Base-by-base conservation (phyloP, 35 echinoderm and acorn worm species). In the Chiridota heheva region DNA sequence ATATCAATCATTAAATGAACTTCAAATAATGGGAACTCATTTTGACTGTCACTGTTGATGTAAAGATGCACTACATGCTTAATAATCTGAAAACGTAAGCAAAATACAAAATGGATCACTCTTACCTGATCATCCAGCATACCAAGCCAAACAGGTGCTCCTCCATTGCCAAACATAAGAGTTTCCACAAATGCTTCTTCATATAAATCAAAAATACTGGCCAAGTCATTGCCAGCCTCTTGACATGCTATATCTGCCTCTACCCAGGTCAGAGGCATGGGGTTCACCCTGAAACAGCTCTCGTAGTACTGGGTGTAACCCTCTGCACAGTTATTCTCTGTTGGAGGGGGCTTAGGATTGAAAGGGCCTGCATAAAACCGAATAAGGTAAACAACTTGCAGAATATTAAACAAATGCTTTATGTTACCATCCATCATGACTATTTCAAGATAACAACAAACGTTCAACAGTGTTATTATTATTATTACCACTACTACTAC, bases 111-210 rank as follows among this genome's bases (percentile, higher is more conserved):
- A 30, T 42, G 12, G 3, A 37, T 2, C 33, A 2, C 5, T 45
- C 63, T 0, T 76, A 89, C 87, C 78, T 73, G 60, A 37, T 81
- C 58, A n/a, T 71, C 61, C 24, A 32, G 58, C 63, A 91, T 45
- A 10, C 89, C 89, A 27, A 91, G 79, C 89, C 89, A 91, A 1
- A 86, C 37, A 0, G 80, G 44, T 10, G 24, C 41, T 7, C 66
- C 81, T 15, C 74, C 81, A 7, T 58, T 61, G 25, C 36, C 36
- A 28, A 40, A 56, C 15, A 87, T 48, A 28, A 86, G 32, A 15
- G 82, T 81, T 58, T 96, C 92, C 30, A 82, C 76, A 86, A 82
- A 90, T 5, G 92, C 87, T 55, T 96, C 71, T 49, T 96, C 92
- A 29, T 96, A 96, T 17, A 66, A 31, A 63, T 90, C 80, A 17